phyloP scores from a whole-genome alignment of 30 jellyfish, hydroid and myxozoan genomes.

The Rhopilema esculentum region DNA sequence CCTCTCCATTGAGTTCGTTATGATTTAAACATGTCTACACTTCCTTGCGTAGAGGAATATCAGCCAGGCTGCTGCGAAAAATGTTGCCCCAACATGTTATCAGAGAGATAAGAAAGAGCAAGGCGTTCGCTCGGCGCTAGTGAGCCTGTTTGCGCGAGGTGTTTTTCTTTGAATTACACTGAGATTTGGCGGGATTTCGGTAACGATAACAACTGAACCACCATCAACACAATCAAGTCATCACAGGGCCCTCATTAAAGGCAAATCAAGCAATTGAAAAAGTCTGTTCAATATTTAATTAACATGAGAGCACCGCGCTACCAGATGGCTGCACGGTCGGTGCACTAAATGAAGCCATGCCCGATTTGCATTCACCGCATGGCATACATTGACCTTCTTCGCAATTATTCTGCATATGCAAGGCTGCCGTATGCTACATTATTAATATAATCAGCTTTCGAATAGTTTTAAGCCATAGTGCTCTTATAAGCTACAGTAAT shows the following conservation, averaged over 20 bases:
- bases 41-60: no score
- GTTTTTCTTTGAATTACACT: not conserved
- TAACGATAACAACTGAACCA: not conserved
- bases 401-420: not conserved
- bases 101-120: not conserved
- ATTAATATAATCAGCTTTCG: constrained; percentile 38
- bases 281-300: not conserved
- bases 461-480: constrained; percentile 1
- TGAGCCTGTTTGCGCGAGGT: not conserved
- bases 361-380: not conserved
- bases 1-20: no score
- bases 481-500: not conserved
- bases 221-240: not conserved
- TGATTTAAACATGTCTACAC: no score
- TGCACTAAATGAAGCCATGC: not conserved
- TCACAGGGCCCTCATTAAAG: not conserved
- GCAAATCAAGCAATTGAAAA: not conserved
- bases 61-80: not conserved
- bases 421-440: constrained; percentile 40
- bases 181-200: not conserved
- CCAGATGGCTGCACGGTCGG: constrained; percentile 18
- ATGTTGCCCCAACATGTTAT: not conserved
- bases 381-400: constrained; percentile 20
- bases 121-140: not conserved
- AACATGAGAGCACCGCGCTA: not conserved